Evolutionary conservation across 2,113 vertebrate species (phyloP).

Genomic region (Daubentonia madagascariensis): DNA sequence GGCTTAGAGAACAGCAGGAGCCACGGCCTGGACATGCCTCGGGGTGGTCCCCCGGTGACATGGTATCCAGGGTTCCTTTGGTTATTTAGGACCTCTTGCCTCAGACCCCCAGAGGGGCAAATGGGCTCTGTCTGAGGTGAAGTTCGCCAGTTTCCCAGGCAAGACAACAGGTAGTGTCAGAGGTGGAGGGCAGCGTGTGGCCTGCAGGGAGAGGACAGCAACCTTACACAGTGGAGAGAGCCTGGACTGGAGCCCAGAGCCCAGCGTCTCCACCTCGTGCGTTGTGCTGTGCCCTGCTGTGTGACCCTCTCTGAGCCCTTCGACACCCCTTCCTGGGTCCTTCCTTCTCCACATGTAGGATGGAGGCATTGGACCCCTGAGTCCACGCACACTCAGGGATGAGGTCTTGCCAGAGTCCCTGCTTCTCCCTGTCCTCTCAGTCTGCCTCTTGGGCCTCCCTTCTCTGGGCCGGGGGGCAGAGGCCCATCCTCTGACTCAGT

Average conservation of each 20-base stretch:
- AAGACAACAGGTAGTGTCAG: background rate
- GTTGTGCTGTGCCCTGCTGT: too few relatives aligned
- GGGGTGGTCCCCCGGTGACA: background rate
- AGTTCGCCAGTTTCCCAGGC: background rate
- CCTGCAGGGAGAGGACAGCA: background rate
- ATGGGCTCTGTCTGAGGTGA: background rate
- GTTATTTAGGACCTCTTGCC: too few relatives aligned
- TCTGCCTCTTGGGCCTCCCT: background rate
- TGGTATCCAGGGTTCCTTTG: background rate
- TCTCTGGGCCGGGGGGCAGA: background rate
- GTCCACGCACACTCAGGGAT: background rate
- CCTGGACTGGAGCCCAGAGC: background rate
- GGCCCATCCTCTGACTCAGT: background rate
- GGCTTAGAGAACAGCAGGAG: background rate
- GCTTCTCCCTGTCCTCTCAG: background rate
- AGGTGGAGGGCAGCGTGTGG: background rate
- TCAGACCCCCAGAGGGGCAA: background rate
- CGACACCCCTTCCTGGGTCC: fast-evolving
- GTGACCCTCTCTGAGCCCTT: too few relatives aligned
- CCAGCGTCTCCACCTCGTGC: background rate
- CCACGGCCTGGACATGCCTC: background rate
- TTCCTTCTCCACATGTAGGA: background rate
- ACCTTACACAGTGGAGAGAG: background rate
- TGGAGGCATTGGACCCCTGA: background rate
- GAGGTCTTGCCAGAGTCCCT: background rate